A percentile compares a stretch with the other conserved stretches of the same genome.
phyloP scores from a whole-genome alignment of 2,888 invertebrate species.

The Arenicola marina region DNA sequence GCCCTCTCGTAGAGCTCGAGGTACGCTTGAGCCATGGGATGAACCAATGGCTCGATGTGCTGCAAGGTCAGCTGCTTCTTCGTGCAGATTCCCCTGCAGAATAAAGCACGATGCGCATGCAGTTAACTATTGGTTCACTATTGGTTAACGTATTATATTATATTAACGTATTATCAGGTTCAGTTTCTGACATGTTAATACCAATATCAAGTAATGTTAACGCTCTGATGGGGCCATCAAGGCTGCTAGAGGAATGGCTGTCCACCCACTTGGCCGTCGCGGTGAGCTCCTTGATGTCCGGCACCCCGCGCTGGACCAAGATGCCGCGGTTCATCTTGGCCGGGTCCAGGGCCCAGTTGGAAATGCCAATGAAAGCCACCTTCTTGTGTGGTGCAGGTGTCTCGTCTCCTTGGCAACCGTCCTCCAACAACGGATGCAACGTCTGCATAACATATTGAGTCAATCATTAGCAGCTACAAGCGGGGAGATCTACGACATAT shows the following conservation, averaged over 20 bases:
- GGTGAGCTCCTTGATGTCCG: conserved; percentile 36
- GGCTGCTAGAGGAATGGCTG: not conserved
- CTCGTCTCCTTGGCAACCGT: conserved; percentile 54
- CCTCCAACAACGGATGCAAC: conserved; percentile 54
- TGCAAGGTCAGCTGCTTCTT: conserved; percentile 27
- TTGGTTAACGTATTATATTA: too few species aligned
- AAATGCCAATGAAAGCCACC: conserved; percentile 57
- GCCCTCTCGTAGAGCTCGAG: conserved; percentile 41
- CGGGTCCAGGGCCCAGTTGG: conserved; percentile 60
- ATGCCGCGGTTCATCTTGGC: conserved; percentile 60
- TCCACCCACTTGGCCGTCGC: conserved; percentile 39
- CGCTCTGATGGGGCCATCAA: too few species aligned
- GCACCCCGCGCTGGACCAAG: conserved; percentile 46
- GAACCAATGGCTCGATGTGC: conserved; percentile 36
- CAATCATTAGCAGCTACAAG: too few species aligned
- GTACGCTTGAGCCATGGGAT: conserved; percentile 45
- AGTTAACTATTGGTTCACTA: too few species aligned
- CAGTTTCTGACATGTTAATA: too few species aligned
- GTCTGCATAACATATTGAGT: conserved; percentile 41
- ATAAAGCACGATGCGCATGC: conserved; percentile 6
- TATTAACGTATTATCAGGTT: too few species aligned
- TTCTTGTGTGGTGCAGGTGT: conserved; percentile 44
- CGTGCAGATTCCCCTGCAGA: conserved; percentile 44
- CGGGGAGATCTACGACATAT: too few species aligned
- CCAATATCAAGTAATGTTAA: too few species aligned